Evolutionary conservation across 1,140 invertebrate species (phyloP).

Genomic region (Sycophaga agraensis): DNA sequence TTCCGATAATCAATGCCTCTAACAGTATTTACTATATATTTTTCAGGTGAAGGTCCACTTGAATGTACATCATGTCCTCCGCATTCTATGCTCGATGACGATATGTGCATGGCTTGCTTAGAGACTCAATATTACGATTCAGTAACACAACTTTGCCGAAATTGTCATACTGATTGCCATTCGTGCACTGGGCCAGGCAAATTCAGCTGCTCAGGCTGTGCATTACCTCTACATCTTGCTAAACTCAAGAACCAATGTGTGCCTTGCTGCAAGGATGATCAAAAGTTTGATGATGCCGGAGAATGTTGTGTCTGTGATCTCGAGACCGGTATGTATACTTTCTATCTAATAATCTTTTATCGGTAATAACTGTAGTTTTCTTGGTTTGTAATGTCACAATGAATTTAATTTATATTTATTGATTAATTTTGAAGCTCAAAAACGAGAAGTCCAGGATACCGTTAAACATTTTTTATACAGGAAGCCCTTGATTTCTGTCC

Average conservation of each 20-base stretch:
- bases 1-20: too few species aligned
- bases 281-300: conserved; percentile 53
- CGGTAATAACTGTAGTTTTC: too few species aligned
- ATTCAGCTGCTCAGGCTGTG: conserved; percentile 69
- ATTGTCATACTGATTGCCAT: conserved; percentile 69
- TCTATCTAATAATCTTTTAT: too few species aligned
- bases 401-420: too few species aligned
- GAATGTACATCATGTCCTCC: conserved; percentile 72
- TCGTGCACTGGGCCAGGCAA: conserved; percentile 71
- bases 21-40: too few species aligned
- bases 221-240: conserved; percentile 65
- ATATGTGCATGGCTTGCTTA: conserved; percentile 72
- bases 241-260: conserved; percentile 74
- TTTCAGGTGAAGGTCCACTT: conserved; percentile 67
- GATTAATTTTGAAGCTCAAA: too few species aligned
- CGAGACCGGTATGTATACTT: conserved; percentile 63
- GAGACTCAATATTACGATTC: conserved; percentile 73
- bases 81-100: conserved; percentile 72
- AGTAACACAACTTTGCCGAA: conserved; percentile 66
- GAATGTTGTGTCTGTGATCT: conserved; percentile 69
- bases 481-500: too few species aligned
- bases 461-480: too few species aligned
- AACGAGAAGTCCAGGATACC: too few species aligned
- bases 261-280: conserved; percentile 63
- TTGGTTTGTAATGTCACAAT: too few species aligned